Percentiles rank a stretch among this genome's conserved stretches.
These are phyloP conservation scores for Lethrus apterus DNA, from an alignment of 1,140 invertebrate species.

Conservation along the genomic window DNA sequence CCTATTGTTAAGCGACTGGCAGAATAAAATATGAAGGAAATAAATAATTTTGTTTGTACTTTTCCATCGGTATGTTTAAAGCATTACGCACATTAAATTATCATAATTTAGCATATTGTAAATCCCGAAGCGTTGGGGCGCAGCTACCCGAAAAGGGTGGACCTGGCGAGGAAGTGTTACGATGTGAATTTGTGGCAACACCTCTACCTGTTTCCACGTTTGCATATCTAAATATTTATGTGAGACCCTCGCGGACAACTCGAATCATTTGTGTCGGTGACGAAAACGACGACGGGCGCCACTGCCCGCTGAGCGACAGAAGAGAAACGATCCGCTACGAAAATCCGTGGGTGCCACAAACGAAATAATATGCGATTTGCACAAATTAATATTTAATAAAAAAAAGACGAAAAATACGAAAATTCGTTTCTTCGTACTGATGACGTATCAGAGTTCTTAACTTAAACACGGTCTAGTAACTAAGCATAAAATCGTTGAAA, in stretches of 20 bases:
- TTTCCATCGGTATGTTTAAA: too few species aligned
- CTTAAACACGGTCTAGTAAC: too few species aligned
- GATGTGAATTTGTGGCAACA: constrained; percentile 10
- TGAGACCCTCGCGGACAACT: neutral
- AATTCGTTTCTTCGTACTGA: too few species aligned
- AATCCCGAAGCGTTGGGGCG: too few species aligned
- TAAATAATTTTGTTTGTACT: too few species aligned
- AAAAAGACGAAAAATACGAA: too few species aligned
- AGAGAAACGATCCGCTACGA: neutral
- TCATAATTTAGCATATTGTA: too few species aligned
- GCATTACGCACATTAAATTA: too few species aligned
- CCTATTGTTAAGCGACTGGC: too few species aligned
- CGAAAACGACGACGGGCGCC: constrained; percentile 1
- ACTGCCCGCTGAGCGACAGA: constrained; percentile 1
- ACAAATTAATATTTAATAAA: constrained; percentile 3
- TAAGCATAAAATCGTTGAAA: too few species aligned
- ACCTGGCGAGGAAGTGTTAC: constrained; percentile 7
- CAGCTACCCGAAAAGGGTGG: constrained; percentile 4
- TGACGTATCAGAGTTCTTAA: too few species aligned
- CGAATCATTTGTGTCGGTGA: neutral
- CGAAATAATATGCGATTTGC: constrained; percentile 2
- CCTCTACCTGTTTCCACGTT: constrained; percentile 7
- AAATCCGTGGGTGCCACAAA: neutral
- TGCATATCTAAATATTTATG: constrained; percentile 13
- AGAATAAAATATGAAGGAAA: too few species aligned